Evolutionary conservation across 2,797 vertebrate genomes (phyloP).

Genomic region (Taenioides sp.): DNA sequence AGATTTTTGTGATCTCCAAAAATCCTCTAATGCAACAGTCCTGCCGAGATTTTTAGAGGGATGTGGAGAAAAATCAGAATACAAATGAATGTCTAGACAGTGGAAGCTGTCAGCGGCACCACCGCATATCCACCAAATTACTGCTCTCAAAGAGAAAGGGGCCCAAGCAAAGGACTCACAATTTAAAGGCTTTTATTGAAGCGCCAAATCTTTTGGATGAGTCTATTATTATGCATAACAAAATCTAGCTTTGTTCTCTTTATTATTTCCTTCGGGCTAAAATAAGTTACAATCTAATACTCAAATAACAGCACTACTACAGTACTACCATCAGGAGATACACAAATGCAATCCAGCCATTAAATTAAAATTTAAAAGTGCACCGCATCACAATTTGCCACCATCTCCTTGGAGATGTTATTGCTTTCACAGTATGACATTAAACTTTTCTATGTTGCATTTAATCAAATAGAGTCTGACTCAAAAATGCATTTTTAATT

Average conservation of each 20-base stretch:
- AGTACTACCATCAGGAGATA: too few relatives aligned
- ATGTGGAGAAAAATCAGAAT: conserved; percentile 63
- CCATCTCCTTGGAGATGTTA: neutral
- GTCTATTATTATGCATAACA: conserved; percentile 46
- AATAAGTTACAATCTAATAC: neutral
- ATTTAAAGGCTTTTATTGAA: conserved; percentile 59
- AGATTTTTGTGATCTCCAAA: conserved; percentile 48
- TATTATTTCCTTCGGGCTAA: conserved; percentile 6
- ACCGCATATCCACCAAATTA: conserved; percentile 59
- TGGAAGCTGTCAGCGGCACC: conserved; percentile 48
- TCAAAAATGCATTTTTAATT: too few relatives aligned
- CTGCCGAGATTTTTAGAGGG: conserved; percentile 51
- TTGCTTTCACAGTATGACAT: neutral
- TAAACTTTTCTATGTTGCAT: too few relatives aligned
- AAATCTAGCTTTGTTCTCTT: conserved; percentile 17
- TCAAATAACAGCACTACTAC: neutral
- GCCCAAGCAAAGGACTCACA: conserved; percentile 42
- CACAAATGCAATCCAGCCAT: neutral
- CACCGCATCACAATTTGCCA: too few relatives aligned
- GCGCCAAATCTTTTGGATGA: conserved; percentile 37
- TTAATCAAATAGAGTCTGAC: too few relatives aligned
- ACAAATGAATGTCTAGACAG: conserved; percentile 70
- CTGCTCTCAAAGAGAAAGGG: conserved; percentile 50
- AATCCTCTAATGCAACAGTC: conserved; percentile 57
- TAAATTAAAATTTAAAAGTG: neutral